Evolutionary conservation across 1,140 invertebrate genomes (phyloP).

Genomic region (Cardiocondyla obscurior): DNA sequence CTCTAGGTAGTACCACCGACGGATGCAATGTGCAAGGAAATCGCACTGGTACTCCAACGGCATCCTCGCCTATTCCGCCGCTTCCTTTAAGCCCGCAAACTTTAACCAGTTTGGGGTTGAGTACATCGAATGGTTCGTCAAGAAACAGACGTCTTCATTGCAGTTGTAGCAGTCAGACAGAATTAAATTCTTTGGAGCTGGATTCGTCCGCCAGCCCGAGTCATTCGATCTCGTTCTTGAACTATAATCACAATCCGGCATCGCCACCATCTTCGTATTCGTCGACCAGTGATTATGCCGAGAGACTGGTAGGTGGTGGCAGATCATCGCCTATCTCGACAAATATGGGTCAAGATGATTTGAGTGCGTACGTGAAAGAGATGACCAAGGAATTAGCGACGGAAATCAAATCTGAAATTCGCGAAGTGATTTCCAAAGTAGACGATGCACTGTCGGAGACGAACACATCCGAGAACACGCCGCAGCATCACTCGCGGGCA

Average conservation of each 20-base stretch:
- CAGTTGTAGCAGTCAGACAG: slow-evolving; percentile 89
- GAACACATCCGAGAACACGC: slow-evolving; percentile 76
- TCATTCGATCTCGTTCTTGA: slow-evolving; percentile 75
- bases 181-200: slow-evolving; percentile 83
- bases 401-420: slow-evolving; percentile 92
- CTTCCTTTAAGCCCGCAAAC: slow-evolving; percentile 86
- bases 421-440: slow-evolving; percentile 91
- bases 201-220: slow-evolving; percentile 74
- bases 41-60: slow-evolving; percentile 65
- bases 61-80: slow-evolving; percentile 81
- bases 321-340: slow-evolving; percentile 86
- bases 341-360: slow-evolving; percentile 86
- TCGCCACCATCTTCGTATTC: slow-evolving; percentile 67
- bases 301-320: slow-evolving; percentile 77
- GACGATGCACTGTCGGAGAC: slow-evolving; percentile 90
- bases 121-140: slow-evolving; percentile 71
- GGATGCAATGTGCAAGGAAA: slow-evolving; percentile 58
- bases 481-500: slow-evolving; percentile 75
- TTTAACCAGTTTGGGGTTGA: slow-evolving; percentile 86
- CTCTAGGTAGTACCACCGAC: slow-evolving; percentile 75
- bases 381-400: slow-evolving; percentile 91
- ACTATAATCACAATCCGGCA: slow-evolving; percentile 63
- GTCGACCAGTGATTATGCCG: slow-evolving; percentile 61
- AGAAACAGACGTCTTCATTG: slow-evolving; percentile 84
- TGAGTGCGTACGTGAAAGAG: slow-evolving; percentile 90